Evolutionary conservation across 2,888 invertebrate species (phyloP), one percentile per base, ranked within the genome.

Genomic region (Spialia ferax): DNA sequence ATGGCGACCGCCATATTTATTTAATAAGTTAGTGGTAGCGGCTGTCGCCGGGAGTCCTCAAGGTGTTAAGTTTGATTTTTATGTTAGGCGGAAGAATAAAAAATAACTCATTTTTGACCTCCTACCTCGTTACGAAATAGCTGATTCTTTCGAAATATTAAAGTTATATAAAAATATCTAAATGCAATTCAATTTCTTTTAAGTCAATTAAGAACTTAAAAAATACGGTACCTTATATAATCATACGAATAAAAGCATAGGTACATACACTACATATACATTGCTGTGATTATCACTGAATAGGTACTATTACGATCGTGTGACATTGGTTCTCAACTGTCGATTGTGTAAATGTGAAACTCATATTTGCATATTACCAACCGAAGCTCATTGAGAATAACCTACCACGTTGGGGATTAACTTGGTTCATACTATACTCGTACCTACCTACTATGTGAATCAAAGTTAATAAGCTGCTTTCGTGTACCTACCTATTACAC

Each of bases 361-460:
- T 83, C 81, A 87, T 86, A 88, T 87, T 87, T 86, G 83, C 88
- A 80, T 82, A 79, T 85, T 83, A 85, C 82, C 83, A 80, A 79
- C 79, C 75, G 77, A 75, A 77, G 76, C 81, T 83, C 83, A 85
- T 84, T 84, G 84, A 84, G 74, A 75, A 76, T 86, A 83, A 88
- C 88, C 88, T 85, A 50, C 48, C 45, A 45, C 50, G 22, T 22
- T 10, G 50, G 13, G 15, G n/a, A 54, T 54, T 4, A 26, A 26
- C 26, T 52, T 26, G 26, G 11, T 8, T 50, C 50, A 50, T 22
- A 11, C n/a, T 3, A 11, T 50, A 11, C n/a, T n/a, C n/a, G n/a
- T n/a, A n/a, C n/a, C n/a, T n/a, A n/a, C n/a, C n/a, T n/a, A n/a
- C n/a, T n/a, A n/a, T n/a, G n/a, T n/a, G n/a, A n/a, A 10, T 50